A percentile compares a stretch with the other conserved stretches of the same genome.
These are phyloP conservation scores for Varroa destructor DNA, from an alignment of 1,140 invertebrate species.

Conservation along the genomic window DNA sequence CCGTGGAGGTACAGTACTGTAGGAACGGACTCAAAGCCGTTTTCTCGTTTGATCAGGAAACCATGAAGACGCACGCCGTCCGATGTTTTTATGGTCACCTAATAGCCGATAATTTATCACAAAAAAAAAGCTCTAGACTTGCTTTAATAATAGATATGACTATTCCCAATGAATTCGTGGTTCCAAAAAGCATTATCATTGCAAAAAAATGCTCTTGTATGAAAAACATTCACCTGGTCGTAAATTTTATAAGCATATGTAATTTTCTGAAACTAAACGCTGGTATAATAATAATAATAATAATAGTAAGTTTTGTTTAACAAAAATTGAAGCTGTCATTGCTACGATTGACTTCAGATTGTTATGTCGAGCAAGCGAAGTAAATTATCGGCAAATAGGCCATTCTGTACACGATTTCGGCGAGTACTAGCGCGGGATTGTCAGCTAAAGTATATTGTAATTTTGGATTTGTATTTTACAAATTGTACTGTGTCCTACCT, in stretches of 20 bases:
- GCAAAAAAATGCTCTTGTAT: no score
- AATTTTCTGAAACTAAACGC: no score
- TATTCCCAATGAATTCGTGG: no score
- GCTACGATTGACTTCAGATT: not conserved
- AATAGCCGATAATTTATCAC: not conserved
- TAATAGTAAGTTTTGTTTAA: not conserved
- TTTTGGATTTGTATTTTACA: no score
- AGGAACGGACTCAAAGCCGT: conserved; percentile 50
- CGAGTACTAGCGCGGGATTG: no score
- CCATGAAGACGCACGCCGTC: conserved; percentile 71
- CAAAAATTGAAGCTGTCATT: not conserved
- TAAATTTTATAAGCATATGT: no score
- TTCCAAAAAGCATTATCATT: no score
- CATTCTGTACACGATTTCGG: no score
- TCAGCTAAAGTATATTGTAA: no score
- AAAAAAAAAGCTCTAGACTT: not conserved
- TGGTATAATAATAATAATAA: not conserved
- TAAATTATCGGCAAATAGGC: not conserved
- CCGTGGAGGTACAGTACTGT: conserved; percentile 84
- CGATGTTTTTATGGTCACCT: conserved; percentile 42
- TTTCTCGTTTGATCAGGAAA: conserved; percentile 65
- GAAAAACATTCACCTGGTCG: no score
- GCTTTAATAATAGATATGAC: no score
- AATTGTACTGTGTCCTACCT: conserved; percentile 47
- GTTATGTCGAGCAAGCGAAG: not conserved